Percentiles rank a stretch among this genome's conserved stretches.
Evolutionary conservation across 2,797 vertebrate genomes (phyloP).

Genomic region (Halcyon chelicuti): DNA sequence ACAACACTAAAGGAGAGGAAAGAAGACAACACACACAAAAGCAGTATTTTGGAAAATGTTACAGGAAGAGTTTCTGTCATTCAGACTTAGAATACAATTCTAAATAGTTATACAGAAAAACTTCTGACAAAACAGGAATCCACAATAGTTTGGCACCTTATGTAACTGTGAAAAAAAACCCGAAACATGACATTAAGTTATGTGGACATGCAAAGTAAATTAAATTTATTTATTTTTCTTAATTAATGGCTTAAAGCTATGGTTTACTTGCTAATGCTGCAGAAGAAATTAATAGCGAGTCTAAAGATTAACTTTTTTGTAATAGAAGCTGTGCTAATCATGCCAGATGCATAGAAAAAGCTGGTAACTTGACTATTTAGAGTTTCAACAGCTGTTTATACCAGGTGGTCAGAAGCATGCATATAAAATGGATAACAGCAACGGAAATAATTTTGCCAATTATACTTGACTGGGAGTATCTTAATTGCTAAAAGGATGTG

Average conservation of each 20-base stretch:
- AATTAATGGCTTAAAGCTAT: neutral
- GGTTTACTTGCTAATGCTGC: neutral
- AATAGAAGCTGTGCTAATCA: neutral
- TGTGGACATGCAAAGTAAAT: neutral
- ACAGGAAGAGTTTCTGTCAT: neutral
- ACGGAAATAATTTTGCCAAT: neutral
- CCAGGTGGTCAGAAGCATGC: neutral
- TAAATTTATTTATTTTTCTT: neutral
- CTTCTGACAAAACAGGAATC: neutral
- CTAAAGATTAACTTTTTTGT: neutral
- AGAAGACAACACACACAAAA: neutral
- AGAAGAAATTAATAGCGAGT: neutral
- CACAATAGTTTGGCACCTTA: neutral
- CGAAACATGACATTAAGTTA: neutral
- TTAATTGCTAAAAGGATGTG: neutral
- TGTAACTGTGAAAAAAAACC: rapidly evolving
- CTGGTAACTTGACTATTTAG: neutral
- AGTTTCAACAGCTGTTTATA: neutral
- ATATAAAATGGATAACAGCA: neutral
- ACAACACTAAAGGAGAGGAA: neutral
- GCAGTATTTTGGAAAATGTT: neutral
- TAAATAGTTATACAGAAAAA: neutral
- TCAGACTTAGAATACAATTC: neutral
- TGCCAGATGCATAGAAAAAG: neutral
- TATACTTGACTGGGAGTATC: neutral